Percentiles rank a stretch among this genome's conserved stretches.
phyloP scores from a whole-genome alignment of 2,113 vertebrate species.

The Meles meles region DNA sequence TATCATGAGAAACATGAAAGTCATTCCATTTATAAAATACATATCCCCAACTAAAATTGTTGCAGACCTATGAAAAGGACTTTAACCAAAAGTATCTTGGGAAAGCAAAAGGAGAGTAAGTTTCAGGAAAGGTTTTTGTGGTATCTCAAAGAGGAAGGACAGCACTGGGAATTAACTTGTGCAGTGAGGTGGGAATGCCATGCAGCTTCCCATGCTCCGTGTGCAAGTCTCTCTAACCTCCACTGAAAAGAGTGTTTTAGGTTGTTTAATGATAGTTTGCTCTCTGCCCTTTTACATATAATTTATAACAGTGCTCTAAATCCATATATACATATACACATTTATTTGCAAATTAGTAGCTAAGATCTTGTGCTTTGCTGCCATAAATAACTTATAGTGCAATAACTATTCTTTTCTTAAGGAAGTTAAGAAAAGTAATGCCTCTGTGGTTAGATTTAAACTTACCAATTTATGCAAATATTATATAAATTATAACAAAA shows the following conservation, averaged over 20 bases:
- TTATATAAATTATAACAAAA: neutral
- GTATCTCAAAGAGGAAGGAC: neutral
- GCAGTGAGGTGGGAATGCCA: rapidly evolving
- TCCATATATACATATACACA: neutral
- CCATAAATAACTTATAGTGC: neutral
- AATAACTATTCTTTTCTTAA: neutral
- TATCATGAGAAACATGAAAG: neutral
- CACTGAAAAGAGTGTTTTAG: neutral
- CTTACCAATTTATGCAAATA: slow-evolving; percentile 2
- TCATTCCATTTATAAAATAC: neutral
- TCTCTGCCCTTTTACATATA: neutral
- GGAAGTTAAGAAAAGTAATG: neutral
- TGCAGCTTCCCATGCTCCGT: neutral
- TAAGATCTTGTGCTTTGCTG: neutral
- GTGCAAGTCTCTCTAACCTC: neutral
- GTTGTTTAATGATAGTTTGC: neutral
- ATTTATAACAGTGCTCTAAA: neutral
- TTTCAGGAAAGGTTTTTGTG: neutral
- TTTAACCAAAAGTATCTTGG: neutral
- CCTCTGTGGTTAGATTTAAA: slow-evolving; percentile 12
- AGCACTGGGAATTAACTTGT: neutral
- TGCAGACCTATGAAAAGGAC: neutral
- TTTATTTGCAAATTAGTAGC: neutral
- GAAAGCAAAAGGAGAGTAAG: neutral
- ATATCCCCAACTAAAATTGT: neutral